Conservation (phyloP, 2,888 invertebrate species). For the Epistrophe eligans region DNA sequence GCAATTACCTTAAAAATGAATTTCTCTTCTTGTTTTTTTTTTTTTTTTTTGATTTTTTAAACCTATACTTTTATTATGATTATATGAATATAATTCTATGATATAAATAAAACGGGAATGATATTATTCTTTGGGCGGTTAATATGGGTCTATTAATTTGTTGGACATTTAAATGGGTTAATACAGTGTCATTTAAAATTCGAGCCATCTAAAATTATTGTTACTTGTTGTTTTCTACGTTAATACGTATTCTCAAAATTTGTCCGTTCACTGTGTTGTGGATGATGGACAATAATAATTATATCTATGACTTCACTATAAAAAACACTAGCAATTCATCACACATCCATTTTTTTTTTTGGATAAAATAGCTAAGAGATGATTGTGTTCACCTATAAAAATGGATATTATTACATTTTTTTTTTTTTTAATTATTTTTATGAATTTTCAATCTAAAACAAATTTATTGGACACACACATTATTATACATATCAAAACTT, state of each 20-base stretch:
- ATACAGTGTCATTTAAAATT: slow-evolving; percentile 24
- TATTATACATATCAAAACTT: slow-evolving; percentile 59
- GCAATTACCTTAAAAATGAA: too few relatives aligned
- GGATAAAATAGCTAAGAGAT: slow-evolving; percentile 63
- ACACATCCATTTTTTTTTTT: slow-evolving; percentile 47
- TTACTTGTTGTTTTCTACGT: slow-evolving; percentile 3
- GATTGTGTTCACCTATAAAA: slow-evolving; percentile 71
- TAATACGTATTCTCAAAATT: slow-evolving; percentile 40
- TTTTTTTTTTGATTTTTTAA: too few relatives aligned
- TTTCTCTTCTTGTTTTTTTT: too few relatives aligned
- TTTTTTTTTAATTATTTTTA: too few relatives aligned
- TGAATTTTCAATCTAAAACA: slow-evolving; percentile 34
- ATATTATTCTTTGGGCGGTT: not conserved
- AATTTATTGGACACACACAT: slow-evolving; percentile 61
- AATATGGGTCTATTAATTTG: not conserved
- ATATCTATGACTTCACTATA: slow-evolving; percentile 46
- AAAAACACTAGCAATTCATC: slow-evolving; percentile 69
- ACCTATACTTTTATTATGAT: not conserved
- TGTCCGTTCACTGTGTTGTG: slow-evolving; percentile 39
- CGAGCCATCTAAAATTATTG: slow-evolving; percentile 28
- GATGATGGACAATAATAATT: slow-evolving; percentile 21
- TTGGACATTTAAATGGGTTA: slow-evolving; percentile 33
- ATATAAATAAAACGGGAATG: slow-evolving; percentile 17
- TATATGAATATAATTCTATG: slow-evolving; percentile 14
- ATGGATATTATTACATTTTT: slow-evolving; percentile 41